phyloP scores from a whole-genome alignment of 2,888 invertebrate species.

The Agrochola lota region DNA sequence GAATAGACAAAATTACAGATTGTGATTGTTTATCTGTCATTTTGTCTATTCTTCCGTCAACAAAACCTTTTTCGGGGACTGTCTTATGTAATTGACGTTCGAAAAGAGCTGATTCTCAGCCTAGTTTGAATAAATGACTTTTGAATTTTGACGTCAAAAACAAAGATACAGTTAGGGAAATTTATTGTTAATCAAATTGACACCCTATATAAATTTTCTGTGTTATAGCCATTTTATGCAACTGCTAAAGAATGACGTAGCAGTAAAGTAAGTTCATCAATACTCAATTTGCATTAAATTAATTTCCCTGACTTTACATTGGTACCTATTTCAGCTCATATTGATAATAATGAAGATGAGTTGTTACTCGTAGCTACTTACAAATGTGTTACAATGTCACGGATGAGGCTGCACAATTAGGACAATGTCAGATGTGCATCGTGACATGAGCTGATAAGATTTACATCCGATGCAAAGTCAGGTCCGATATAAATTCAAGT shows the following conservation, averaged over 20 bases:
- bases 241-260: not conserved
- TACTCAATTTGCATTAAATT: not conserved
- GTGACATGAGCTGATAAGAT: slow-evolving; percentile 49
- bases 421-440: slow-evolving; percentile 60
- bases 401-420: slow-evolving; percentile 57
- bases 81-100: too few relatives aligned
- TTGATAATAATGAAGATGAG: slow-evolving; percentile 54
- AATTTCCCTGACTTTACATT: not conserved
- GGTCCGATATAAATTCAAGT: too few relatives aligned
- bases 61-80: too few relatives aligned
- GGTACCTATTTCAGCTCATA: slow-evolving; percentile 1
- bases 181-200: not conserved
- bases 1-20: too few relatives aligned
- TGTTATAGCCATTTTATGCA: not conserved
- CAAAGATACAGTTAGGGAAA: not conserved
- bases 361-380: slow-evolving; percentile 48
- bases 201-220: not conserved
- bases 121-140: too few relatives aligned
- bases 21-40: too few relatives aligned
- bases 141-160: too few relatives aligned
- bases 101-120: too few relatives aligned
- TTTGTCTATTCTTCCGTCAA: too few relatives aligned
- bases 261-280: not conserved
- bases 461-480: slow-evolving; percentile 13
- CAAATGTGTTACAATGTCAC: slow-evolving; percentile 66